Percentiles rank a stretch among this genome's conserved stretches.
Conservation (phyloP, 2,888 invertebrate genomes). For the Taphrorychus bicolor region DNA sequence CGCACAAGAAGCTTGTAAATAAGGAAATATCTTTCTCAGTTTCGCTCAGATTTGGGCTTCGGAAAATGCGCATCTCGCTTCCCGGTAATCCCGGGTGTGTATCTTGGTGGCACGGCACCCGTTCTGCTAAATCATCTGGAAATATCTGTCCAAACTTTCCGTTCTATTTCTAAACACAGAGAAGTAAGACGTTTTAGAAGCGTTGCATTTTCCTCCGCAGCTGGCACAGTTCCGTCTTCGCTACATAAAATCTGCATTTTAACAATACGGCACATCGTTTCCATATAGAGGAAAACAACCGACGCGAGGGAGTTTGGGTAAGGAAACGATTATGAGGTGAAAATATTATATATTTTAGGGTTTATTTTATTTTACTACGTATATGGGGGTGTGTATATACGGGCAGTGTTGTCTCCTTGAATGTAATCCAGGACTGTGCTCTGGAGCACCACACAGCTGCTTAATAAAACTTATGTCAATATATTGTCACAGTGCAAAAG, state of each 20-base stretch:
- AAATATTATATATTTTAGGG: constrained; percentile 4
- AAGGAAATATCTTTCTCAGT: not conserved
- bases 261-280: constrained; percentile 11
- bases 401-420: no score
- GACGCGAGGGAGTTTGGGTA: not conserved
- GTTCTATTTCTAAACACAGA: constrained; percentile 8
- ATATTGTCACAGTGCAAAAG: no score
- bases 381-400: no score
- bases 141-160: constrained; percentile 11
- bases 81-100: not conserved
- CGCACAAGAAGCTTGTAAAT: not conserved
- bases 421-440: no score
- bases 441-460: no score
- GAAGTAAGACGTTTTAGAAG: constrained; percentile 13
- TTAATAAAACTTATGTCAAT: no score
- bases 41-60: not conserved
- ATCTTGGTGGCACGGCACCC: not conserved
- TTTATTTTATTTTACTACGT: not conserved
- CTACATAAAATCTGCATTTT: constrained; percentile 21
- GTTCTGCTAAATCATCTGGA: constrained; percentile 12
- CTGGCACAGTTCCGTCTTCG: constrained; percentile 14
- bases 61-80: not conserved
- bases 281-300: constrained; percentile 9
- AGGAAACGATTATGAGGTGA: constrained; percentile 3
- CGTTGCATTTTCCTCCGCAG: constrained; percentile 13